Conservation (phyloP, 1,140 invertebrate species). For the Heliconius hewitsoni region DNA sequence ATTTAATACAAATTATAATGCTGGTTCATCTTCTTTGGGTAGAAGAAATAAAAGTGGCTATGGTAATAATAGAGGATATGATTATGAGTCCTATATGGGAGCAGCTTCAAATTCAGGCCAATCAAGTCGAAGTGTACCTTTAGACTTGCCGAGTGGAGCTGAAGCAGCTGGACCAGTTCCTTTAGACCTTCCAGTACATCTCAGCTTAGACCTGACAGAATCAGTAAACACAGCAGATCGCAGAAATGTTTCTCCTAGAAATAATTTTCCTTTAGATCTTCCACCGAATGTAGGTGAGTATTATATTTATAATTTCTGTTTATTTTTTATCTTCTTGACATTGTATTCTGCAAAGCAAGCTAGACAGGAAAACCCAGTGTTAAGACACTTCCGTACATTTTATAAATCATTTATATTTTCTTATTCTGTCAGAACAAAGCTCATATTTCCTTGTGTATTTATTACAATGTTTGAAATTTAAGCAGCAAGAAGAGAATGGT, state of each 20-base stretch:
- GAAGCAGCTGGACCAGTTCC: conserved; percentile 62
- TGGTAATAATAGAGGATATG: conserved; percentile 61
- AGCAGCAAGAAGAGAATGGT: too few relatives aligned
- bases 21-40: conserved; percentile 61
- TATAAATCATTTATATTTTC: too few relatives aligned
- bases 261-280: conserved; percentile 74
- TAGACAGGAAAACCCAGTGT: too few relatives aligned
- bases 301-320: neutral
- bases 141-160: conserved; percentile 72
- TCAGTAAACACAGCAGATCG: conserved; percentile 72
- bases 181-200: conserved; percentile 64
- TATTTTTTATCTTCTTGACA: neutral
- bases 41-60: conserved; percentile 61
- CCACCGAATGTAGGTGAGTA: conserved; percentile 72
- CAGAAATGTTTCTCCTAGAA: conserved; percentile 68
- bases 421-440: too few relatives aligned
- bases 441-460: too few relatives aligned
- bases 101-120: conserved; percentile 56
- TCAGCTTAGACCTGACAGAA: conserved; percentile 76
- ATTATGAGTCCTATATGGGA: conserved; percentile 66
- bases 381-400: too few relatives aligned
- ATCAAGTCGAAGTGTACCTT: conserved; percentile 61
- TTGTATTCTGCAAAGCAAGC: too few relatives aligned
- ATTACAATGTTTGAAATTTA: too few relatives aligned
- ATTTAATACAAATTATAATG: conserved; percentile 77